A percentile compares a stretch with the other conserved stretches of the same genome.
Evolutionary conservation across 2,113 vertebrate species (phyloP).

Genomic region (Garra rufa): DNA sequence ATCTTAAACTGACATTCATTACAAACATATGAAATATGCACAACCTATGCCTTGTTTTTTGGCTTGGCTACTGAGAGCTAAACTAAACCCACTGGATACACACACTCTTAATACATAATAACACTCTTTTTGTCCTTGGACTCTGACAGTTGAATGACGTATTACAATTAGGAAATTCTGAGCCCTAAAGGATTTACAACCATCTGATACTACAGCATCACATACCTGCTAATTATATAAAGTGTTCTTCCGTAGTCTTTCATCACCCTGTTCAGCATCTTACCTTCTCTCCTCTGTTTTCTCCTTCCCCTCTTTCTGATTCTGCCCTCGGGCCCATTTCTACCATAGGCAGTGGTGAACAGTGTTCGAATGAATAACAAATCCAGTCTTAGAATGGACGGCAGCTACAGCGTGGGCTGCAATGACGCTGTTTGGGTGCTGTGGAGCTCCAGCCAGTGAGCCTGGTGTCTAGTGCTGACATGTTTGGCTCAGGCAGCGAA

Average conservation of each 20-base stretch:
- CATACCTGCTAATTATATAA: conserved; percentile 17
- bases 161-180: background rate
- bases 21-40: background rate
- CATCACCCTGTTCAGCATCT: conserved; percentile 45
- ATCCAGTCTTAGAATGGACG: background rate
- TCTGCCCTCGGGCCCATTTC: conserved; percentile 66
- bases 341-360: background rate
- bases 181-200: background rate
- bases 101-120: background rate
- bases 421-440: conserved; percentile 38
- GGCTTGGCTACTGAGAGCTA: background rate
- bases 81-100: background rate
- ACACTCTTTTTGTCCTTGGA: background rate
- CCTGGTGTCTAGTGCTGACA: conserved; percentile 61
- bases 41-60: background rate
- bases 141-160: background rate
- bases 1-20: conserved; percentile 8
- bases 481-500: conserved; percentile 63
- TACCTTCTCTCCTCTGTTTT: conserved; percentile 65
- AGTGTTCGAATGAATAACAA: background rate
- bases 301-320: conserved; percentile 59
- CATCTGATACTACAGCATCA: conserved; percentile 4
- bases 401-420: background rate
- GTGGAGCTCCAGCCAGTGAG: conserved; percentile 50
- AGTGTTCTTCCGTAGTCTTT: background rate